Evolutionary conservation across 2,797 vertebrate species (phyloP).

Genomic region (Trichosurus vulpecula): DNA sequence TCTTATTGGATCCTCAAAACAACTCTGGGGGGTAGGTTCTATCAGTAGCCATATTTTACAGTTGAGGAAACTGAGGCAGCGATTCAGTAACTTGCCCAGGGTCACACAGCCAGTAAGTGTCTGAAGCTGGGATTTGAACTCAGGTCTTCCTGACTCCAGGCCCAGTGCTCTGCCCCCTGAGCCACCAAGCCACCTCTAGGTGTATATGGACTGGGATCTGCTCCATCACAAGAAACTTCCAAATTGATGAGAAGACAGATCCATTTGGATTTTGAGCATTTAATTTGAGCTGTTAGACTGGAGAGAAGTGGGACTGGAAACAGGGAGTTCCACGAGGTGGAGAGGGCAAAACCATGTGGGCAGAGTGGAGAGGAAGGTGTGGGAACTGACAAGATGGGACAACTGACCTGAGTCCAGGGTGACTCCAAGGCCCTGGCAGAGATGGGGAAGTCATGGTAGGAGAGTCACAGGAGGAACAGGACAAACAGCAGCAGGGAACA

Average conservation of each 20-base stretch:
- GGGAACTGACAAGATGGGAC: not conserved
- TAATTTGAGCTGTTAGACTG: not conserved
- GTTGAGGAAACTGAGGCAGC: not conserved
- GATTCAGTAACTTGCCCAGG: not conserved
- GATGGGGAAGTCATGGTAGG: too few species aligned
- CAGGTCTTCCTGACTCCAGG: not conserved
- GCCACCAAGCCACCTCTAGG: not conserved
- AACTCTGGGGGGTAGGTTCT: not conserved
- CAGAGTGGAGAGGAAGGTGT: not conserved
- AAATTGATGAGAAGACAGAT: not conserved
- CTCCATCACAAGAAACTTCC: not conserved
- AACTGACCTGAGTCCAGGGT: not conserved
- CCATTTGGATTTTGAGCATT: not conserved
- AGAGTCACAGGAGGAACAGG: not conserved
- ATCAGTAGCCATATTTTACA: not conserved
- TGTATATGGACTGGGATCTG: not conserved
- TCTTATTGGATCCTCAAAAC: not conserved
- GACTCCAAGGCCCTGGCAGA: not conserved
- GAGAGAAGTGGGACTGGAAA: not conserved
- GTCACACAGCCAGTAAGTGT: not conserved
- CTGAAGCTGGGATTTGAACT: not conserved
- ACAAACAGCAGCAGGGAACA: not conserved
- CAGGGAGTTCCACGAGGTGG: not conserved
- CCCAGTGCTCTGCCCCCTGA: not conserved
- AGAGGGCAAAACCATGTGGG: not conserved